These are phyloP conservation scores for Engraulis encrasicolus DNA, from an alignment of 2,113 vertebrate species.

Conservation along the genomic window DNA sequence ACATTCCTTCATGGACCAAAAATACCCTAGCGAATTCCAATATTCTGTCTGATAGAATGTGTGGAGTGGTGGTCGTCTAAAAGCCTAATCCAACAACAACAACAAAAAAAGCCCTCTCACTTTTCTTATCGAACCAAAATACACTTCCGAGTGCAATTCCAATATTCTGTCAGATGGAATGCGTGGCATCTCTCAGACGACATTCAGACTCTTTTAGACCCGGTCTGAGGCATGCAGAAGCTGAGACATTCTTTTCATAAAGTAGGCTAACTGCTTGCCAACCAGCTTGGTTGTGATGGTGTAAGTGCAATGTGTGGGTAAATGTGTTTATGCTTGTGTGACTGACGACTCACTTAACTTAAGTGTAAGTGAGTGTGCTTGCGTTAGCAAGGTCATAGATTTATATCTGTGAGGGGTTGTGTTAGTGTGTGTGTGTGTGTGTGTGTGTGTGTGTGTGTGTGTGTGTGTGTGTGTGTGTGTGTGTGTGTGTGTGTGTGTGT, in stretches of 20 bases:
- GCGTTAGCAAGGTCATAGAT: not conserved
- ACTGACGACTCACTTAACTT: no score
- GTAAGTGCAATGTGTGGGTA: not conserved
- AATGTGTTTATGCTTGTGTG: not conserved
- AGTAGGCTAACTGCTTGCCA: not conserved
- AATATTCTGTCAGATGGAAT: not conserved
- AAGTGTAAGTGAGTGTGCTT: not conserved
- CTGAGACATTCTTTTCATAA: not conserved
- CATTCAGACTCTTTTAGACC: not conserved
- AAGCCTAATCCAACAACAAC: no score
- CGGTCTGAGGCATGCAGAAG: not conserved
- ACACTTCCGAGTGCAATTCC: not conserved
- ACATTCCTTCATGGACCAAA: not conserved
- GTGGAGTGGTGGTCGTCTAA: no score
- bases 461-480: not conserved
- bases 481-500: not conserved
- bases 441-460: conserved; percentile 20
- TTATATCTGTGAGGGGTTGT: not conserved
- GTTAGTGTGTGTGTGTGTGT: conserved; percentile 9
- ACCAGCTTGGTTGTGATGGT: no score
- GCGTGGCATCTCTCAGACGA: not conserved
- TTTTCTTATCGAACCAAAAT: no score
- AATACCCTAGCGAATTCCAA: not conserved
- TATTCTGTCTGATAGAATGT: not conserved
- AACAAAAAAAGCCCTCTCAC: no score